Percentiles rank a stretch among this genome's conserved stretches.
These are phyloP conservation scores for Ophion costatus DNA, from an alignment of 2,888 invertebrate species.

Conservation along the genomic window DNA sequence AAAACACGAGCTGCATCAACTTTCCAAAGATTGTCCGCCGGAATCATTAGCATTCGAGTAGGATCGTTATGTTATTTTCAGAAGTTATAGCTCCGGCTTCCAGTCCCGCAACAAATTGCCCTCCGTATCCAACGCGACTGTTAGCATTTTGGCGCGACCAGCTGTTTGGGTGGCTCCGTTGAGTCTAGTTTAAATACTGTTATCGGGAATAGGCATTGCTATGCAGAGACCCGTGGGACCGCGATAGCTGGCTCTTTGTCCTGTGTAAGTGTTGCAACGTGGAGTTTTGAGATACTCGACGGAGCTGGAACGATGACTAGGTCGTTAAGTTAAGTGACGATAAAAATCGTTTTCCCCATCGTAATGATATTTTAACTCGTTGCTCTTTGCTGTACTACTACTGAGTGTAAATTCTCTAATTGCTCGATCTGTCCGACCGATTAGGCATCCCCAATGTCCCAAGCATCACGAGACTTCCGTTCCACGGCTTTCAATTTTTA, in stretches of 20 bases:
- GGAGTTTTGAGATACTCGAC: constrained; percentile 42
- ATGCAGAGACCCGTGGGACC: constrained; percentile 53
- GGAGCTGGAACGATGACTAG: background rate
- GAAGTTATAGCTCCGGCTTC: background rate
- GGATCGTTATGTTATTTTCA: constrained; percentile 26
- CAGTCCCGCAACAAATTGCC: constrained; percentile 58
- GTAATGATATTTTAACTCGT: no score
- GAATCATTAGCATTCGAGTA: constrained; percentile 9
- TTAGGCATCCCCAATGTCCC: background rate
- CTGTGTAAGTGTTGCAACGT: constrained; percentile 68
- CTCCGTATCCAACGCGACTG: constrained; percentile 52
- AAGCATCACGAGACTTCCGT: background rate
- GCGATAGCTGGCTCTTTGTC: constrained; percentile 66
- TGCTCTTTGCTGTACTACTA: background rate
- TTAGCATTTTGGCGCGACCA: constrained; percentile 59
- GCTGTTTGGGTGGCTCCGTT: constrained; percentile 66
- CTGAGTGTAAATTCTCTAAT: no score
- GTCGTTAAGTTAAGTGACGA: background rate
- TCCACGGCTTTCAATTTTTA: background rate
- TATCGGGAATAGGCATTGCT: constrained; percentile 72
- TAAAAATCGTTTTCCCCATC: background rate
- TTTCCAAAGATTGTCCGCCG: background rate
- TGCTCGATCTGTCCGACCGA: background rate
- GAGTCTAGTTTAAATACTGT: constrained; percentile 74
- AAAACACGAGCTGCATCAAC: background rate